phyloP scores from a whole-genome alignment of 2,888 invertebrate genomes.

The Brachylomia viminalis region DNA sequence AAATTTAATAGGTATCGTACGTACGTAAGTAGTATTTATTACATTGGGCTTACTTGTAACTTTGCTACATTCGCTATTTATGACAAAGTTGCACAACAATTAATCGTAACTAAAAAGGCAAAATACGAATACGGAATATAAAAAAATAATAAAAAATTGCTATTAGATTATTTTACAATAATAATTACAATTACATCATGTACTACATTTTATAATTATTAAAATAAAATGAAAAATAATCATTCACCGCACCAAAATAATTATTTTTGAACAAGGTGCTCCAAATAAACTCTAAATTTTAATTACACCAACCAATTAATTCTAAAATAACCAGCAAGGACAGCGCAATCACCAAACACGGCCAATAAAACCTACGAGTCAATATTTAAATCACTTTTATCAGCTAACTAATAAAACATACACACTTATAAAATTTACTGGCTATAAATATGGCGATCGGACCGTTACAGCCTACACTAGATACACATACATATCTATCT shows the following conservation, averaged over 20 bases:
- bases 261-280: not conserved
- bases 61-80: not conserved
- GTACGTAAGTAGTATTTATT: not conserved
- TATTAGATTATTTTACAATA: no score
- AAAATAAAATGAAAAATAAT: conserved; percentile 3
- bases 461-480: conserved; percentile 79
- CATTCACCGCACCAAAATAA: not conserved
- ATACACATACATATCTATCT: conserved; percentile 71
- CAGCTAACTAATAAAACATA: conserved; percentile 81
- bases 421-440: conserved; percentile 85
- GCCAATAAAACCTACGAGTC: conserved; percentile 67
- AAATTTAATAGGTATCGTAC: conserved; percentile 16
- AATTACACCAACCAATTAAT: conserved; percentile 43
- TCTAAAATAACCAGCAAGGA: conserved; percentile 52
- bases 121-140: not conserved
- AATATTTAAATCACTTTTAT: conserved; percentile 82
- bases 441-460: conserved; percentile 83
- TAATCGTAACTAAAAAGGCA: not conserved
- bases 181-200: not conserved
- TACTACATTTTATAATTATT: not conserved
- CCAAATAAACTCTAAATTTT: conserved; percentile 1
- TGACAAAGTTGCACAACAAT: not conserved
- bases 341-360: conserved; percentile 64
- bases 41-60: not conserved
- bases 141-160: no score